These are phyloP conservation scores for Silurus aristotelis DNA, from an alignment of 2,797 vertebrate genomes.

Conservation along the genomic window DNA sequence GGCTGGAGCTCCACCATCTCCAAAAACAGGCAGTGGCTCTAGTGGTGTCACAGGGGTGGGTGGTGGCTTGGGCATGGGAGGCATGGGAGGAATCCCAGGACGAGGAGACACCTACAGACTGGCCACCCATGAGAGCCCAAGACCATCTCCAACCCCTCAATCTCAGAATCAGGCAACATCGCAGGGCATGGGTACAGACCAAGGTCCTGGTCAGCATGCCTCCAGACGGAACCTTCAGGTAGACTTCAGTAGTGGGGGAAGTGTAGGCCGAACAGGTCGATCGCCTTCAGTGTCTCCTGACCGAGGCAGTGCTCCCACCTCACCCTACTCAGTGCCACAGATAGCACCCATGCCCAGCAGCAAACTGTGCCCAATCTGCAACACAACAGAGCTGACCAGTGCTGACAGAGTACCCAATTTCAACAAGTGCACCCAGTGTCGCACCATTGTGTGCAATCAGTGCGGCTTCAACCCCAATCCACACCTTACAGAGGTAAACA, in stretches of 20 bases:
- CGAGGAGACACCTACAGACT: conserved; percentile 73
- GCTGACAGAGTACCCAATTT: conserved; percentile 88
- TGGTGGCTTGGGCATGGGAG: conserved; percentile 52
- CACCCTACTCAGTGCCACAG: conserved; percentile 94
- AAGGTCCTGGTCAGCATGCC: conserved; percentile 77
- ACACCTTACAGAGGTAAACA: conserved; percentile 88
- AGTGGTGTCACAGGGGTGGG: conserved; percentile 32
- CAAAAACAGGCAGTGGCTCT: conserved; percentile 42
- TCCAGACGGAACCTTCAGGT: conserved; percentile 87
- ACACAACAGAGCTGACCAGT: conserved; percentile 90
- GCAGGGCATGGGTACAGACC: conserved; percentile 52
- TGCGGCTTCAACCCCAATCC: conserved; percentile 99
- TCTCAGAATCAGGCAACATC: conserved; percentile 44
- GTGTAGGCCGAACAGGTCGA: conserved; percentile 75
- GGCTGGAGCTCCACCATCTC: conserved; percentile 46
- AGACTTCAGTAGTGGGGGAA: conserved; percentile 71
- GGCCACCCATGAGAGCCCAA: conserved; percentile 71
- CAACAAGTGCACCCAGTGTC: conserved; percentile 96
- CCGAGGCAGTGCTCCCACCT: conserved; percentile 87
- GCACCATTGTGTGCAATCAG: conserved; percentile 94
- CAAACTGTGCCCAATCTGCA: conserved; percentile 95
- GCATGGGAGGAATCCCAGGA: conserved; percentile 52
- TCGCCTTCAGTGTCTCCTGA: conserved; percentile 88
- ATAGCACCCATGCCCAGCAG: conserved; percentile 97
- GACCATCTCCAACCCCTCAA: conserved; percentile 53